Conservation (phyloP, 2,113 vertebrate genomes). For the Cynopterus brachyotis region DNA sequence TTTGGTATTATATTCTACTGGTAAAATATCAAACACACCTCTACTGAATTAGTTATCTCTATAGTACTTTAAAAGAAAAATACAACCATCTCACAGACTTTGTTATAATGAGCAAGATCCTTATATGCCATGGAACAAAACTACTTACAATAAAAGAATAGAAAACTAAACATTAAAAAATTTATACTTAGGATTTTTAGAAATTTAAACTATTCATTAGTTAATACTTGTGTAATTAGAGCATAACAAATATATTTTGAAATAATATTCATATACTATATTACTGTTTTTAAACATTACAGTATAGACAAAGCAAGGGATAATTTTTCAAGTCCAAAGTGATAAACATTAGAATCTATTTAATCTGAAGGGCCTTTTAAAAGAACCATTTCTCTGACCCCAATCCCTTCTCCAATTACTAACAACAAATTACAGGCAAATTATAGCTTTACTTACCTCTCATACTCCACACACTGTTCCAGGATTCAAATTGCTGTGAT, state of each 20-base stretch:
- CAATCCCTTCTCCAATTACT: background rate
- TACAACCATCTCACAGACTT: background rate
- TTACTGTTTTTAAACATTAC: conserved; percentile 42
- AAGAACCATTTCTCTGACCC: background rate
- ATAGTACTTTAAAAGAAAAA: conserved; percentile 23
- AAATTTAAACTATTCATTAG: conserved; percentile 20
- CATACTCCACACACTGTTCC: background rate
- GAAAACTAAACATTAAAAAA: background rate
- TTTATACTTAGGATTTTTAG: background rate
- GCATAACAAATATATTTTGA: background rate
- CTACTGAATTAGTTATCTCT: background rate
- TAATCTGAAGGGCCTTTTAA: conserved; percentile 2
- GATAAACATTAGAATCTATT: conserved; percentile 21
- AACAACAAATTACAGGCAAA: background rate
- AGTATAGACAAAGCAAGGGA: conserved; percentile 25
- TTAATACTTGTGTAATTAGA: conserved; percentile 37
- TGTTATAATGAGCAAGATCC: conserved; percentile 1
- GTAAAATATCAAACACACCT: background rate
- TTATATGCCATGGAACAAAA: background rate
- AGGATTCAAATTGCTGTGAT: background rate
- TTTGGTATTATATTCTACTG: background rate
- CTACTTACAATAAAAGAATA: background rate
- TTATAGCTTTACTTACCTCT: background rate
- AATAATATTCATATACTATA: background rate
- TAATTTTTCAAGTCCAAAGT: conserved; percentile 33